These are phyloP conservation scores for Diaphora mendica DNA, from an alignment of 2,888 invertebrate genomes.

Conservation along the genomic window DNA sequence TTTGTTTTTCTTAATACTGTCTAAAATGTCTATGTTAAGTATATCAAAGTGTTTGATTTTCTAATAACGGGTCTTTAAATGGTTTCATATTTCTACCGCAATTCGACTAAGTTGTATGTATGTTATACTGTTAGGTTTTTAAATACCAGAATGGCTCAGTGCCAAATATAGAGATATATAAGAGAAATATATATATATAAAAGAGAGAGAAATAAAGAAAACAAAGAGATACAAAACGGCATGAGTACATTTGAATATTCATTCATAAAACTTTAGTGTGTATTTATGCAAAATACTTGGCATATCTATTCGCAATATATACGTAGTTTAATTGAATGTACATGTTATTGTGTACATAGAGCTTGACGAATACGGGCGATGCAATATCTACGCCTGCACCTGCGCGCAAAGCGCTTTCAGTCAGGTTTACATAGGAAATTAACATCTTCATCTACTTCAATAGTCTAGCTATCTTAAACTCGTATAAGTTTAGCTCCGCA, in stretches of 20 bases:
- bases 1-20: not conserved
- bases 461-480: conserved; percentile 37
- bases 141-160: not conserved
- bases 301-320: not conserved
- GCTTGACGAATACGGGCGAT: conserved; percentile 5
- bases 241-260: not conserved
- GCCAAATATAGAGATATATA: no score
- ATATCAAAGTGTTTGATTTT: not conserved
- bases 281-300: not conserved
- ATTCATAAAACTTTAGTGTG: not conserved
- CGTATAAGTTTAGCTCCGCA: conserved; percentile 23
- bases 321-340: not conserved
- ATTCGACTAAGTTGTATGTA: not conserved
- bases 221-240: not conserved
- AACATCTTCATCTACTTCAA: conserved; percentile 59
- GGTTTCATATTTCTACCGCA: not conserved
- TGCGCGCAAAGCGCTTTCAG: conserved; percentile 52
- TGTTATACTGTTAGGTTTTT: not conserved
- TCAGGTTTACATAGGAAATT: conserved; percentile 65
- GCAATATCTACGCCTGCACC: conserved; percentile 51
- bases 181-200: no score
- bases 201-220: no score
- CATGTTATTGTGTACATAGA: not conserved
- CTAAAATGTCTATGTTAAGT: not conserved
- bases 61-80: not conserved